These are phyloP conservation scores for Phanerotoma sp. DNA, from an alignment of 2,888 invertebrate species.

Conservation along the genomic window DNA sequence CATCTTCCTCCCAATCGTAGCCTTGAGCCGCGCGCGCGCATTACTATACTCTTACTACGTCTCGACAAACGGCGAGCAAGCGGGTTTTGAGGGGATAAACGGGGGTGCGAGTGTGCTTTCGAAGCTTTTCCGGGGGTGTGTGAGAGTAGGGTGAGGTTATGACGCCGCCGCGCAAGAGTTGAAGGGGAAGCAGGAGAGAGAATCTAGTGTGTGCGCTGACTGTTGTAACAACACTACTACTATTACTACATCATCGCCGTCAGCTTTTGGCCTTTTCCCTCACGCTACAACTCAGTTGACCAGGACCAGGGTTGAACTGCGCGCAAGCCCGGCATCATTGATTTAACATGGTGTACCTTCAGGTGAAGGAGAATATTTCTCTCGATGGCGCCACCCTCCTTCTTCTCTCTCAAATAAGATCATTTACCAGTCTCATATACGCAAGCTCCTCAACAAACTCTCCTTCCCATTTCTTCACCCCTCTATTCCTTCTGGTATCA, in stretches of 20 bases:
- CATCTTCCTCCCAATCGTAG: constrained; percentile 31
- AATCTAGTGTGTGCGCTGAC: not conserved
- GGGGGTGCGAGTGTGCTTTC: constrained; percentile 5
- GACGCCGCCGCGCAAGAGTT: constrained; percentile 8
- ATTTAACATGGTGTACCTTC: constrained; percentile 45
- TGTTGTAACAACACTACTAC: constrained; percentile 8
- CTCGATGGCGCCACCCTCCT: not conserved
- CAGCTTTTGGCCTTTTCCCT: constrained; percentile 7
- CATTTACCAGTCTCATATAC: constrained; percentile 17
- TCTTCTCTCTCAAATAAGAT: not conserved
- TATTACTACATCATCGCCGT: constrained; percentile 15
- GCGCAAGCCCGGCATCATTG: constrained; percentile 57
- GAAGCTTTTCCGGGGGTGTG: constrained; percentile 1
- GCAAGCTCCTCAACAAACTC: constrained; percentile 19
- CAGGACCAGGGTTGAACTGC: constrained; percentile 33
- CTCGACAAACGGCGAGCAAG: constrained; percentile 37
- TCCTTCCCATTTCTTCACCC: not conserved
- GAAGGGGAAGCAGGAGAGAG: not conserved
- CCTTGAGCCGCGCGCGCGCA: constrained; percentile 45
- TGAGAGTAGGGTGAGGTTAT: constrained; percentile 9
- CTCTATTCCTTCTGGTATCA: constrained; percentile 9
- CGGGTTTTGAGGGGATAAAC: constrained; percentile 34
- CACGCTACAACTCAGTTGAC: constrained; percentile 18
- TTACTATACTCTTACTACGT: constrained; percentile 48
- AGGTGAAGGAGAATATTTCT: not conserved